phyloP scores from a whole-genome alignment of 2,113 vertebrate genomes.

The Tachysurus vachellii region DNA sequence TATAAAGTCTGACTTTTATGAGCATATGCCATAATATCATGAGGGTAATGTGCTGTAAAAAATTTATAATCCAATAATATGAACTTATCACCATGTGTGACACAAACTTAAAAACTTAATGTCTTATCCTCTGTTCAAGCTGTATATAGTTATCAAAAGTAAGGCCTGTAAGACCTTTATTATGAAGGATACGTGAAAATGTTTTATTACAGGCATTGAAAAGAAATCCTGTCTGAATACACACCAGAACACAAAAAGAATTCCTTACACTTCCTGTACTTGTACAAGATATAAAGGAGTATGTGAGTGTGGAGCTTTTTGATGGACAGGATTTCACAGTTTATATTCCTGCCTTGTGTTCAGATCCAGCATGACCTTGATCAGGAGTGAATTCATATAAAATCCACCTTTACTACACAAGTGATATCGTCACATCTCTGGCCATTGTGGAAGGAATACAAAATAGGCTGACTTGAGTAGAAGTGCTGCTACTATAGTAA shows the following conservation, averaged over 20 bases:
- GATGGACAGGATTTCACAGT: background rate
- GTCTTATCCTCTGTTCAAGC: background rate
- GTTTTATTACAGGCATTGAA: background rate
- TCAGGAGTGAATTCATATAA: background rate
- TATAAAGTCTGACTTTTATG: background rate
- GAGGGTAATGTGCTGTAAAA: background rate
- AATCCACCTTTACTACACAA: background rate
- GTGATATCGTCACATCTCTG: background rate
- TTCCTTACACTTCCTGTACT: background rate
- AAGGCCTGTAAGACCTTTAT: background rate
- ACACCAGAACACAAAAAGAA: background rate
- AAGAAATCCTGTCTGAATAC: background rate
- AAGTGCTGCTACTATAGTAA: background rate
- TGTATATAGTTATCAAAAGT: background rate
- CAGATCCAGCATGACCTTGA: background rate
- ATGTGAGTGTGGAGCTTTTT: background rate
- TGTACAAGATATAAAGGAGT: background rate
- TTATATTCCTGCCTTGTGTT: background rate
- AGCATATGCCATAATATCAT: background rate
- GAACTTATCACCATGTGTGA: background rate
- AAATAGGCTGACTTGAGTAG: background rate
- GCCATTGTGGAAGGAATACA: background rate
- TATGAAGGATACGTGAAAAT: background rate
- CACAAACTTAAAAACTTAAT: background rate
- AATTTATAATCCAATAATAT: background rate